A percentile compares a stretch with the other conserved stretches of the same genome.
These are phyloP conservation scores for Forbesichthys agassizii DNA, from an alignment of 2,113 vertebrate genomes.

Conservation along the genomic window DNA sequence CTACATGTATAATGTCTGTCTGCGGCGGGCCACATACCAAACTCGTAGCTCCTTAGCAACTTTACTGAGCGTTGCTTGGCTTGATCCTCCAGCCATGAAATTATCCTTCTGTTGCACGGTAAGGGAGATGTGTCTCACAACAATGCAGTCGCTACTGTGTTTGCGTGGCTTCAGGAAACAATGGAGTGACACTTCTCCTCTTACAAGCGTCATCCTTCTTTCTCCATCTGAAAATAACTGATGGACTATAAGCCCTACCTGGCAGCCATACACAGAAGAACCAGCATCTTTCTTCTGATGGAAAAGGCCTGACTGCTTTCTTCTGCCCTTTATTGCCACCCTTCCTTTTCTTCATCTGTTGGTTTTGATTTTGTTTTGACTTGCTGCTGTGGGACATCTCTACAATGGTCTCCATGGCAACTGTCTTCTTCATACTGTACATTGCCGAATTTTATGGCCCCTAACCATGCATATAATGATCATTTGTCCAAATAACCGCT, in stretches of 20 bases:
- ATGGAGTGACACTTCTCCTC: slow-evolving; percentile 55
- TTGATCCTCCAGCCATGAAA: slow-evolving; percentile 33
- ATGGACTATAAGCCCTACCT: slow-evolving; percentile 51
- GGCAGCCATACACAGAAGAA: slow-evolving; percentile 52
- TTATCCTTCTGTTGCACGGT: slow-evolving; percentile 39
- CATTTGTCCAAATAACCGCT: not conserved
- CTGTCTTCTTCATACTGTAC: not conserved
- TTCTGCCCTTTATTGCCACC: slow-evolving; percentile 38
- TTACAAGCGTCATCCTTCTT: slow-evolving; percentile 62
- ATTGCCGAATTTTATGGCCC: slow-evolving; percentile 10
- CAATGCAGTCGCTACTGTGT: slow-evolving; percentile 15
- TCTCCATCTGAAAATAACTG: slow-evolving; percentile 62
- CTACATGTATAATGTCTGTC: not conserved
- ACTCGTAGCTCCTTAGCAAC: slow-evolving; percentile 38
- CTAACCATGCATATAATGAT: not conserved
- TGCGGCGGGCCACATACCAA: not conserved
- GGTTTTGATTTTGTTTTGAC: slow-evolving; percentile 38
- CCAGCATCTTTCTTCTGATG: slow-evolving; percentile 63
- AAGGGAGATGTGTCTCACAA: slow-evolving; percentile 60
- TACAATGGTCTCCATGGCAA: slow-evolving; percentile 11
- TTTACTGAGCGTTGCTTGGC: slow-evolving; percentile 51
- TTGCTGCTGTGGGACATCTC: slow-evolving; percentile 31
- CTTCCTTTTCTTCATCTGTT: slow-evolving; percentile 35
- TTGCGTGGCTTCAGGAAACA: slow-evolving; percentile 29
- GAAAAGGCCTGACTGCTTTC: slow-evolving; percentile 46